These are phyloP conservation scores for Maniola hyperantus DNA, from an alignment of 2,888 invertebrate genomes.

Conservation along the genomic window DNA sequence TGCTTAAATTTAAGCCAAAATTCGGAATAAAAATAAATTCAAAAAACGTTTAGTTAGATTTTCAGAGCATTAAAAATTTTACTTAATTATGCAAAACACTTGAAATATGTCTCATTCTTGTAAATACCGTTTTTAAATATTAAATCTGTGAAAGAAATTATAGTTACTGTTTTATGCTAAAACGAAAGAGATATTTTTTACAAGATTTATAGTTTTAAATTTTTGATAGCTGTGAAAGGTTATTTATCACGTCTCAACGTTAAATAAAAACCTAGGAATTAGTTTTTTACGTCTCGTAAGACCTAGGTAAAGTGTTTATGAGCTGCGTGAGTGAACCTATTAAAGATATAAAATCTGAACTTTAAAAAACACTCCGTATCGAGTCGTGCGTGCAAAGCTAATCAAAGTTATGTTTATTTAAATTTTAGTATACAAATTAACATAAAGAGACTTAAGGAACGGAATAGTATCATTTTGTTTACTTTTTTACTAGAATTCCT, in stretches of 20 bases:
- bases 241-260: not conserved
- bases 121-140: not conserved
- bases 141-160: not conserved
- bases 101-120: no score
- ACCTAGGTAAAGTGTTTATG: conserved; percentile 26
- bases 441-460: not conserved
- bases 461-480: not conserved
- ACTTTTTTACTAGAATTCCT: no score
- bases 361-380: conserved; percentile 26
- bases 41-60: no score
- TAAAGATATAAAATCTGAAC: conserved; percentile 28
- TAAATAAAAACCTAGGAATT: conserved; percentile 20
- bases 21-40: no score
- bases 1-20: no score
- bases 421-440: conserved; percentile 13
- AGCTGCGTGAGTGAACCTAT: conserved; percentile 38
- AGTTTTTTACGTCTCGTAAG: conserved; percentile 20
- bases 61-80: not conserved
- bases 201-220: conserved; percentile 11
- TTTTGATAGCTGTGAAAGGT: not conserved
- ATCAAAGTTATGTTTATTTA: conserved; percentile 29
- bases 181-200: not conserved
- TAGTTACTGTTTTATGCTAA: not conserved
- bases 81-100: not conserved
- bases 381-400: conserved; percentile 30